Evolutionary conservation across 2,797 vertebrate genomes (phyloP), one percentile per base, ranked within the genome.

Genomic region (Staurois parvus): DNA sequence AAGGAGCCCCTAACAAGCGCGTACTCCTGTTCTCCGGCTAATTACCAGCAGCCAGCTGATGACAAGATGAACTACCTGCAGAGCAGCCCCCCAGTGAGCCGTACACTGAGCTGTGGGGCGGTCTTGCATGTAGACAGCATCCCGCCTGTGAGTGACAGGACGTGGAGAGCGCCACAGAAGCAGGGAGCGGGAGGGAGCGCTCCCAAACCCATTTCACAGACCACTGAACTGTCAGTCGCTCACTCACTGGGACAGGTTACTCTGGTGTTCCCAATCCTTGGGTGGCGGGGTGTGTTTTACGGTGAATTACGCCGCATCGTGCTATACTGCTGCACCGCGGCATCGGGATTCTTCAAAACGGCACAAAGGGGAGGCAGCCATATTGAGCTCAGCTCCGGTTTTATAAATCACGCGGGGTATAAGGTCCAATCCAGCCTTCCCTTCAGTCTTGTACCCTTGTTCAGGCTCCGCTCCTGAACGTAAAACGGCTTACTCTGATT

Each of bases 1-100:
- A 86, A 86, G 80, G 80, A 82, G 80, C 80, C 75, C 79, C 80
- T 72, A 83, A 86, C 52, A 69, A 83, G 67, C 29, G 74, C 66
- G 13, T 19, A 56, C 56, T 76, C 85, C 66, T 67, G 84, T 72
- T 82, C 84, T 81, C 66, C 34, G 67, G 80, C 85, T 86, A 86
- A 86, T 86, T 86, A 86, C 68, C 68, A 67, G 75, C 85, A 83
- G 80, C 85, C 85, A 83, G 74, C 52, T 78, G 85, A 86, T 83
- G 85, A 86, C 85, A 86, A 67, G 84, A 74, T 76, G 64, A 75
- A 85, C 69, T 80, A 79, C 76, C 84, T 76, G 72, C 84, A 52
- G 85, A 78, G 79, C 68, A 30, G 79, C 66, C 73, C 84, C 52
- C 64, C 37, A n/a, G 26, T 21, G 72, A 37, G 79, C 79, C 4